Evolutionary conservation across 23 tunicate species (phyloP), one percentile per base, ranked within the genome.

Genomic region (Aplidium turbinatum): DNA sequence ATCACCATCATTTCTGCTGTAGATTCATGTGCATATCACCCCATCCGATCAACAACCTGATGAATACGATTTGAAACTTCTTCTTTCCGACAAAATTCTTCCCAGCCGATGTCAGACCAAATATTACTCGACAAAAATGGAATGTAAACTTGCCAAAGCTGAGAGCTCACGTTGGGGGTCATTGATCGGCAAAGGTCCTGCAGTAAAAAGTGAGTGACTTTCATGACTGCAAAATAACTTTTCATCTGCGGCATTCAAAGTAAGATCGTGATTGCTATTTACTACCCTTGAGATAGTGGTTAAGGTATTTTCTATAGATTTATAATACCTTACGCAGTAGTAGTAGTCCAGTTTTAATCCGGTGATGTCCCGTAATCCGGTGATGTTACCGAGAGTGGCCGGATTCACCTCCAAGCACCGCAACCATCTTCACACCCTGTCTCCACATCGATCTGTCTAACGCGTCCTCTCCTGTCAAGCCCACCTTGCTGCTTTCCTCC

Each of bases 81-180:
- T 58, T n/a, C 88, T 93, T 5, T 70, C 69, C 27, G 40, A 85
- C 47, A 23, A 33, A 0, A 69, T 93, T 20, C 70, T 60, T 4
- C 77, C 88, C 0, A 60, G 50, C 4, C 57, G 39, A 56, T 86
- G 93, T 45, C 56, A 74, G 20, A 72, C 73, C 21, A 87, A 81
- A 48, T n/a, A 75, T 36, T 48, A 45, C 21, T 54, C 94, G 6
- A 76, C 93, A 25, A 93, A 93, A 63, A 63, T 87, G 40, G 98
- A 93, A 72, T 38, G 60, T 16, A 86, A 81, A 40, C 18, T 93
- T 51, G 78, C 57, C 35, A 93, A 93, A 69, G 55, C 38, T 38
- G 81, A 75, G 28, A 56, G 35, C 34, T 46, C 4, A 34, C 40
- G 78, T 57, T 80, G 77, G 82, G 35, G 31, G 11, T 63, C 73